Percentiles rank a stretch among this genome's conserved stretches.
phyloP scores from a whole-genome alignment of 2,113 vertebrate genomes.

The Empidonax traillii region DNA sequence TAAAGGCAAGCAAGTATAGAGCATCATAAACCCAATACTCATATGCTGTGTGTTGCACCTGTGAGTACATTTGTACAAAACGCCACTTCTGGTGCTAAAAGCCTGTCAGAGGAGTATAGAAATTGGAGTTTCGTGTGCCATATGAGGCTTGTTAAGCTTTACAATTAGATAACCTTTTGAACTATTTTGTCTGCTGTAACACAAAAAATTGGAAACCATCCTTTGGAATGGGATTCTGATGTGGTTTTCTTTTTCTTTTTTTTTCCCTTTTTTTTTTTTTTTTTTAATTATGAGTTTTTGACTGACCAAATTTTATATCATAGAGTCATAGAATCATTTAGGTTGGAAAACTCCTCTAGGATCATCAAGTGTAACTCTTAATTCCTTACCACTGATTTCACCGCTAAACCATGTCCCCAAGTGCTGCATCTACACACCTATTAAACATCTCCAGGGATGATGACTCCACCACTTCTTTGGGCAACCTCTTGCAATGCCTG shows the following conservation, averaged over 20 bases:
- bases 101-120: neutral
- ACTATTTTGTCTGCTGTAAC: neutral
- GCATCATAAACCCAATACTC: neutral
- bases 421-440: rapidly evolving
- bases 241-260: neutral
- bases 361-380: neutral
- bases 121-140: neutral
- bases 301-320: neutral
- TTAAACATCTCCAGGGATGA: neutral
- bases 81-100: neutral
- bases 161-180: neutral
- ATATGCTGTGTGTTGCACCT: neutral
- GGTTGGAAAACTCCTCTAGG: neutral
- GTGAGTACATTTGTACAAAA: neutral
- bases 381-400: neutral
- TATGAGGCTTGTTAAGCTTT: neutral
- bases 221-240: neutral
- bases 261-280: neutral
- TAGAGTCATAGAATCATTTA: neutral
- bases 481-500: neutral
- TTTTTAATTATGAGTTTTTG: neutral
- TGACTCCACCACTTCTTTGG: neutral
- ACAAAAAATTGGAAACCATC: neutral
- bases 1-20: neutral
- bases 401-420: neutral